These are phyloP conservation scores for Lasiommata megera DNA, from an alignment of 2,888 invertebrate genomes.

Conservation along the genomic window DNA sequence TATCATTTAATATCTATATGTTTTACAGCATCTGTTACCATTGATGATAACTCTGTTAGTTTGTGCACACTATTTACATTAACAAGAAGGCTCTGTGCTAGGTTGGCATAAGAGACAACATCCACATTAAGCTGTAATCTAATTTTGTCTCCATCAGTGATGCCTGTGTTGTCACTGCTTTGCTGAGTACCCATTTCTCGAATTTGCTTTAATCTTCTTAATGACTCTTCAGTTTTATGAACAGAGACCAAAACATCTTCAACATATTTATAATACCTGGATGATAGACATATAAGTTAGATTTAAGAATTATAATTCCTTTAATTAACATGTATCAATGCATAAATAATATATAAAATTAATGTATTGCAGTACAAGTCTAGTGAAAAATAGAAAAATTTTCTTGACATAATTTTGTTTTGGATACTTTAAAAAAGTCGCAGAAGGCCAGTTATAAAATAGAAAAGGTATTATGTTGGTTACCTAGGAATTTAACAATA, in stretches of 20 bases:
- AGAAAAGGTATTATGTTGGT: no score
- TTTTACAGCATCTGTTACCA: conserved; percentile 84
- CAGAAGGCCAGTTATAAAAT: no score
- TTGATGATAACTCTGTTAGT: conserved; percentile 80
- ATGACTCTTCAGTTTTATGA: conserved; percentile 96
- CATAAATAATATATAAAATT: no score
- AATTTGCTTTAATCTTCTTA: conserved; percentile 93
- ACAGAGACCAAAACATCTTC: conserved; percentile 95
- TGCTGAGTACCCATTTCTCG: conserved; percentile 81
- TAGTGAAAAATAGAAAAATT: no score
- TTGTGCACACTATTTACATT: conserved; percentile 80
- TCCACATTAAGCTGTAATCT: conserved; percentile 94
- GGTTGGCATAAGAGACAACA: conserved; percentile 86
- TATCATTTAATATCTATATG: conserved; percentile 80
- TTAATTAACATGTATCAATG: no score
- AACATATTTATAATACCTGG: conserved; percentile 86
- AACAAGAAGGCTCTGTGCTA: conserved; percentile 80
- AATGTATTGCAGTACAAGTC: no score
- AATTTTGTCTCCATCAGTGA: conserved; percentile 96
- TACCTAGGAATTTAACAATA: no score
- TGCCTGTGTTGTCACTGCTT: conserved; percentile 79
- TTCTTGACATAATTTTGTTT: no score
- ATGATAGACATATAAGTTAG: not conserved
- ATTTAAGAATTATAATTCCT: not conserved
- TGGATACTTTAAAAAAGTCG: no score